A percentile compares a stretch with the other conserved stretches of the same genome.
These are phyloP conservation scores for Daboia siamensis DNA, from an alignment of 2,113 vertebrate genomes.

Conservation along the genomic window DNA sequence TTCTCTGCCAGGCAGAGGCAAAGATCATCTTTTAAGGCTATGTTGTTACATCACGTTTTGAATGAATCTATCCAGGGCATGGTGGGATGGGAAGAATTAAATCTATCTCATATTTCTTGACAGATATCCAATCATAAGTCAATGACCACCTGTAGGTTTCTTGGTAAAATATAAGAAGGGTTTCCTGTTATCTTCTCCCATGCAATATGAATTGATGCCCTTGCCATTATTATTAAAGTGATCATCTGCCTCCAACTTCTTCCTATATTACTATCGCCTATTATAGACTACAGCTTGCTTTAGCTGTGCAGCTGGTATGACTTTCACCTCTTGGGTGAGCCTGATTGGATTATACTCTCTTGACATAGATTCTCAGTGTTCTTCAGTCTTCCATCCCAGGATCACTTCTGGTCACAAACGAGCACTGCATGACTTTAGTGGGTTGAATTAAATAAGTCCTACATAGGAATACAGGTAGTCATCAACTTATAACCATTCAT, in stretches of 20 bases:
- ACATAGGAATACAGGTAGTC: neutral
- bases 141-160: neutral
- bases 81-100: neutral
- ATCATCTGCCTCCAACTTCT: neutral
- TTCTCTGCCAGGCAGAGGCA: neutral
- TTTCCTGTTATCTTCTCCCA: neutral
- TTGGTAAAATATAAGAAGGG: neutral
- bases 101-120: neutral
- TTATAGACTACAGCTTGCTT: neutral
- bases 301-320: neutral
- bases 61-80: neutral
- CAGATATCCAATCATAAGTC: too few relatives aligned
- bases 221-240: neutral
- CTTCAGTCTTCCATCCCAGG: neutral
- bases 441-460: neutral
- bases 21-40: neutral
- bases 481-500: neutral
- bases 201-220: neutral
- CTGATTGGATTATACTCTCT: neutral
- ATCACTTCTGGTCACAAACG: neutral
- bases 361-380: neutral
- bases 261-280: neutral
- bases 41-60: neutral
- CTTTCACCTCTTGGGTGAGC: neutral
- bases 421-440: neutral